A percentile compares a stretch with the other conserved stretches of the same genome.
phyloP scores from a whole-genome alignment of 2,888 invertebrate genomes.

The Hydrotaea diabolus region DNA sequence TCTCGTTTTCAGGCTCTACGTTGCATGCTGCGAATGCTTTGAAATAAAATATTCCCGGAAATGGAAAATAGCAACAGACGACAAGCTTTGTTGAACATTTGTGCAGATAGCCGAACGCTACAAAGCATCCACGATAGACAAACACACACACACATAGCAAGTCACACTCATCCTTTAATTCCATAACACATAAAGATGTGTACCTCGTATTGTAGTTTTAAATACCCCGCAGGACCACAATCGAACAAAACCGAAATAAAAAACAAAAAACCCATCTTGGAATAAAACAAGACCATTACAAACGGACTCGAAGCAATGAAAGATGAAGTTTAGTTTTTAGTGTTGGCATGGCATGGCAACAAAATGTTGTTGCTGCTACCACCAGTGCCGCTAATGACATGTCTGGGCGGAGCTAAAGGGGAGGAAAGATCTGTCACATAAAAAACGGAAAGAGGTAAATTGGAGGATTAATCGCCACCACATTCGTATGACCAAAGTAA shows the following conservation, averaged over 20 bases:
- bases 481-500: no score
- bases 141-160: neutral
- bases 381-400: no score
- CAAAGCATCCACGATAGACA: neutral
- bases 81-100: slow-evolving; percentile 8
- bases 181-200: neutral
- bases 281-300: neutral
- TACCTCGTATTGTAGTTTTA: slow-evolving; percentile 1
- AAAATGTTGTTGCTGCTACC: no score
- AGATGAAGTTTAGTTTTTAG: neutral
- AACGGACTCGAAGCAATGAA: neutral
- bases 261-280: neutral
- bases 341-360: neutral
- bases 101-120: neutral
- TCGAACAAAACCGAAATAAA: neutral
- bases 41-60: slow-evolving; percentile 10
- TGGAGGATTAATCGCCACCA: no score
- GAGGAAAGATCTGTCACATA: no score
- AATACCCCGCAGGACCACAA: neutral
- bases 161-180: slow-evolving; percentile 3
- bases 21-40: neutral
- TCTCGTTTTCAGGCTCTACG: no score
- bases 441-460: no score
- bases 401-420: no score
- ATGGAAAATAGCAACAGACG: neutral